Evolutionary conservation across 2,797 vertebrate species (phyloP).

Genomic region (Rhabdomys pumilio): DNA sequence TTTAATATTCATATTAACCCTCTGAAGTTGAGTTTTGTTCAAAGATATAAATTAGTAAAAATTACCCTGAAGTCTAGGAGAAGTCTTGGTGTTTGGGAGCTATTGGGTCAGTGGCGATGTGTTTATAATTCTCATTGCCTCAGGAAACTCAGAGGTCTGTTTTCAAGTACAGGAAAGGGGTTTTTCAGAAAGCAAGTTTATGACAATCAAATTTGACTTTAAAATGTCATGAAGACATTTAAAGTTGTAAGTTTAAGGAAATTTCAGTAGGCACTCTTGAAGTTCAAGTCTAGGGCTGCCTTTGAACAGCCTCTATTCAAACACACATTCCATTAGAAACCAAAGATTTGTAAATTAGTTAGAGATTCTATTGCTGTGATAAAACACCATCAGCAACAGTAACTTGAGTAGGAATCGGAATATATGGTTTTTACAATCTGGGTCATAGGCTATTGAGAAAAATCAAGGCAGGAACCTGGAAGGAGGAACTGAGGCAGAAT

Average conservation of each 20-base stretch:
- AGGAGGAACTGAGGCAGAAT: too few species aligned
- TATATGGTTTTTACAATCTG: too few species aligned
- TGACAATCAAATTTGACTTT: not conserved
- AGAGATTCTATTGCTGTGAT: too few species aligned
- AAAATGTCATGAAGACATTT: not conserved
- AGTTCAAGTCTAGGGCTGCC: not conserved
- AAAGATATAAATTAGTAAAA: not conserved
- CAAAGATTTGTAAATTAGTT: not conserved
- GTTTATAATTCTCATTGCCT: not conserved
- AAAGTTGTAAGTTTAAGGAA: conserved; percentile 23
- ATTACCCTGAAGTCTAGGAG: not conserved
- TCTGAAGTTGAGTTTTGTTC: conserved; percentile 10
- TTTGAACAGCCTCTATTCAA: conserved; percentile 41
- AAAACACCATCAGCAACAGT: not conserved
- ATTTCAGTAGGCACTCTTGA: not conserved
- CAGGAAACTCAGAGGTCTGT: not conserved
- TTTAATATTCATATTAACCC: not conserved
- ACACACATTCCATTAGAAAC: not conserved
- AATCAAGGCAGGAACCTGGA: not conserved
- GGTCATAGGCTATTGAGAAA: too few species aligned
- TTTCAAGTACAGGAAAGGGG: conserved; percentile 46
- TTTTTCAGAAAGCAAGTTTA: not conserved
- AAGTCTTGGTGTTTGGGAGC: not conserved
- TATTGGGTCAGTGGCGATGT: not conserved
- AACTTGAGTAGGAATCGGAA: not conserved